phyloP scores from a whole-genome alignment of 1,140 invertebrate species.

The Spodoptera frugiperda region DNA sequence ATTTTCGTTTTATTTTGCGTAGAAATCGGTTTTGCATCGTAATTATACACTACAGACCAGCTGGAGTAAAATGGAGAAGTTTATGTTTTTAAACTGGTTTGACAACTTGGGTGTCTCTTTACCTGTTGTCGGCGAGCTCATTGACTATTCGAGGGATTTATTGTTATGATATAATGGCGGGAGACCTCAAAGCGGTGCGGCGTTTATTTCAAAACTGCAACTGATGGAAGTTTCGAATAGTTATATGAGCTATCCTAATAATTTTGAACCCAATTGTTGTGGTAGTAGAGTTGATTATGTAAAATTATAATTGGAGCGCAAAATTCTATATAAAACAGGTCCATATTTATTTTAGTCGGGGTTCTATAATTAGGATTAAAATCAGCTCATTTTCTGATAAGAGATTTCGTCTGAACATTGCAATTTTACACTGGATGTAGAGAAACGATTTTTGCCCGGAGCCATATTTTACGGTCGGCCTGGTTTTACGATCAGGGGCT shows the following conservation, averaged over 20 bases:
- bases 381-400: conserved; percentile 1
- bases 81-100: conserved; percentile 27
- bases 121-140: conserved; percentile 31
- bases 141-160: conserved; percentile 12
- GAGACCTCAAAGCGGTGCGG: conserved; percentile 36
- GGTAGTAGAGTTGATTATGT: too few relatives aligned
- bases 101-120: conserved; percentile 30
- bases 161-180: conserved; percentile 19
- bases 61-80: neutral
- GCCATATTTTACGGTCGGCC: conserved; percentile 16
- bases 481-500: conserved; percentile 10
- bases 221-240: conserved; percentile 2
- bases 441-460: conserved; percentile 10
- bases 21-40: conserved; percentile 18
- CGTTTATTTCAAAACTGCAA: conserved; percentile 3
- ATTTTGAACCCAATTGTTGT: neutral
- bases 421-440: conserved; percentile 5
- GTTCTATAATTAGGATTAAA: neutral
- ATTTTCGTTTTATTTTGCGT: conserved; percentile 43
- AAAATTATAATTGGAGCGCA: neutral
- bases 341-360: neutral
- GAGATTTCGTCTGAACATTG: conserved; percentile 18
- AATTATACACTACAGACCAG: neutral
- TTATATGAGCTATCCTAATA: neutral
- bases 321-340: neutral